phyloP scores from a whole-genome alignment of 1,140 invertebrate species.

The Ectropis grisescens region DNA sequence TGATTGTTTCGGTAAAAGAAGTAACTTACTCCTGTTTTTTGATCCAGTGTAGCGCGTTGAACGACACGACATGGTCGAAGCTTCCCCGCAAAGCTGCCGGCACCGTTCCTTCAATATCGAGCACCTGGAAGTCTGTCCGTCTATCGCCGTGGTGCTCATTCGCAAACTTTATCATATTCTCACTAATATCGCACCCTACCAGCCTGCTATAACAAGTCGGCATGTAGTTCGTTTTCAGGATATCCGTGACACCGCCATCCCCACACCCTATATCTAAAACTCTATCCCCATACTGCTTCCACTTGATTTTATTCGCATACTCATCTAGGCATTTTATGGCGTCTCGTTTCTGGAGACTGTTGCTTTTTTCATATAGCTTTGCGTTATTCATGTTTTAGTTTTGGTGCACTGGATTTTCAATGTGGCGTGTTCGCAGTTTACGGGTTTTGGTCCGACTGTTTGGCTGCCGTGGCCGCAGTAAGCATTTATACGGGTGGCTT shows the following conservation, averaged over 20 bases:
- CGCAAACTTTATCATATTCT: slow-evolving; percentile 79
- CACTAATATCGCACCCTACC: slow-evolving; percentile 78
- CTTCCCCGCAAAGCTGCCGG: slow-evolving; percentile 60
- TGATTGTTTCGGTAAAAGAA: no score
- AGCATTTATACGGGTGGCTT: slow-evolving; percentile 60
- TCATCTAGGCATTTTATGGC: slow-evolving; percentile 76
- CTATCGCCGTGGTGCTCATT: slow-evolving; percentile 64
- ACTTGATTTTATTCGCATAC: slow-evolving; percentile 72
- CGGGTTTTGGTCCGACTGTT: no score
- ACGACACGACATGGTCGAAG: slow-evolving; percentile 83
- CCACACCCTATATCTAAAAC: slow-evolving; percentile 86
- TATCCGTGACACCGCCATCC: slow-evolving; percentile 79
- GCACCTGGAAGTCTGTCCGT: slow-evolving; percentile 71
- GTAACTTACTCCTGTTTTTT: slow-evolving; percentile 77
- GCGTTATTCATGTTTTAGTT: slow-evolving; percentile 22
- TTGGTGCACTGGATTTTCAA: slow-evolving; percentile 15
- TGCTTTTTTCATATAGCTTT: slow-evolving; percentile 74
- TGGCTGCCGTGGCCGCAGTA: slow-evolving; percentile 27
- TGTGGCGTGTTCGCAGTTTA: slow-evolving; percentile 20
- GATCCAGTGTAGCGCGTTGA: slow-evolving; percentile 88
- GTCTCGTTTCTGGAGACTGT: slow-evolving; percentile 77
- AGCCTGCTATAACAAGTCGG: slow-evolving; percentile 65
- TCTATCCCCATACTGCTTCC: slow-evolving; percentile 67
- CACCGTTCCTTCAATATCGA: slow-evolving; percentile 76
- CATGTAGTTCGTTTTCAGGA: slow-evolving; percentile 76